Conservation (phyloP, 2,797 vertebrate genomes). For the Natrix natrix region DNA sequence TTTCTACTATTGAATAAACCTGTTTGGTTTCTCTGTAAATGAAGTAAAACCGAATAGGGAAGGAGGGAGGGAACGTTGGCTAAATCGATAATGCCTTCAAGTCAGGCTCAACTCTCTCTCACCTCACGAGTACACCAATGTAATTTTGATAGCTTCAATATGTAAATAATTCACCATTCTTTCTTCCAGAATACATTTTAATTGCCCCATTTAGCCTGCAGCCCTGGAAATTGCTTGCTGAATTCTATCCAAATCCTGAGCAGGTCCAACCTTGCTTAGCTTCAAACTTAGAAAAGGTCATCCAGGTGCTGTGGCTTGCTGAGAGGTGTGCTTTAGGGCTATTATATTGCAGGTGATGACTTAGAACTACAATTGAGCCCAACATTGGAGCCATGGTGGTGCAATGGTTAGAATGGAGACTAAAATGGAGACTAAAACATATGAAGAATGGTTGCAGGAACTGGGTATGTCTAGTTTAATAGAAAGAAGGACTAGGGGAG, state of each 20-base stretch:
- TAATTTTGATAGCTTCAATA: not conserved
- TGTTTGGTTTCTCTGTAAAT: not conserved
- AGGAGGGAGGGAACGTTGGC: not conserved
- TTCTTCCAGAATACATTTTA: not conserved
- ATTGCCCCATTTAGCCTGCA: not conserved
- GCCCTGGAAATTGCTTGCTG: not conserved
- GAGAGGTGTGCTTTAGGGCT: not conserved
- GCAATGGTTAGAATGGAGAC: too few relatives aligned
- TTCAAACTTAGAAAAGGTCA: not conserved
- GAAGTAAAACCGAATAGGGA: not conserved
- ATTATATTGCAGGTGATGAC: not conserved
- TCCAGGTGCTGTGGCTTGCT: not conserved
- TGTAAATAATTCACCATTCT: not conserved
- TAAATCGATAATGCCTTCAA: not conserved
- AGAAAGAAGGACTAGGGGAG: too few relatives aligned
- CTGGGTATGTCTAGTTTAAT: too few relatives aligned
- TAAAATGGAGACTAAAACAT: too few relatives aligned
- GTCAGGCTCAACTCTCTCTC: not conserved
- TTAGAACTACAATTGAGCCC: not conserved
- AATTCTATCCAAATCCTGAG: not conserved
- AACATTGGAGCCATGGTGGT: not conserved
- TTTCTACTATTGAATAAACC: not conserved
- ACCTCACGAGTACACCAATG: not conserved
- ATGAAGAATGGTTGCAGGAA: too few relatives aligned
- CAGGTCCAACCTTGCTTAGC: not conserved